Evolutionary conservation across 2,797 vertebrate species (phyloP), one percentile per base, ranked within the genome.

Genomic region (Esox lucius): DNA sequence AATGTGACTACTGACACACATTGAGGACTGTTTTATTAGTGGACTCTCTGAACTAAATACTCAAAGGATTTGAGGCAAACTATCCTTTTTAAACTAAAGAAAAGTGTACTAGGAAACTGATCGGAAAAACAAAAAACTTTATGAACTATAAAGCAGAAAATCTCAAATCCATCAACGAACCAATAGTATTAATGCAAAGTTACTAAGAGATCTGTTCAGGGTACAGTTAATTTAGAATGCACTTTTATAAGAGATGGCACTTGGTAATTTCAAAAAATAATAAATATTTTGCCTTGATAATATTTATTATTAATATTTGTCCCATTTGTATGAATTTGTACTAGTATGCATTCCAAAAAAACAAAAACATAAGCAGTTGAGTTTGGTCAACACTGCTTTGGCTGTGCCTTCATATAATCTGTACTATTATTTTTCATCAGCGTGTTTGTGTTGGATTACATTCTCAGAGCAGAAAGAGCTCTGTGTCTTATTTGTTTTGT

Each of bases 231-330:
- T 39, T 68, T 17, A 42, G 8, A 70, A 51, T 3, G 16, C 2
- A 31, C 48, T 51, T 33, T 24, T 39, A 33, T 51, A n/a, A 35
- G 66, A 69, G 22, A n/a, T 26, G 62, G 35, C 88, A 85, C 88
- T 90, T 80, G 70, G 89, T 91, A 90, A 91, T 91, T 91, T 91
- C 87, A 28, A 75, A 76, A 19, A 73, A 73, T 26, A 70, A 91
- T 92, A 92, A 92, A 93, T 94, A 93, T 93, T 91, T 87, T 88
- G 83, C 39, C 9, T 0, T 85, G 87, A 91, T 93, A 93, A 92
- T 93, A 93, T 89, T 91, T 89, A 51, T 83, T 73, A 76, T 33
- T 67, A 13, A 68, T 80, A 76, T 61, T 81, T 84, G 56, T 89
- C 68, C 76, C 83, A 84, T 87, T 75, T 68, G 46, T 84, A 84